Conservation (phyloP, 2,797 vertebrate species). For the Melanotaenia nigrans region DNA sequence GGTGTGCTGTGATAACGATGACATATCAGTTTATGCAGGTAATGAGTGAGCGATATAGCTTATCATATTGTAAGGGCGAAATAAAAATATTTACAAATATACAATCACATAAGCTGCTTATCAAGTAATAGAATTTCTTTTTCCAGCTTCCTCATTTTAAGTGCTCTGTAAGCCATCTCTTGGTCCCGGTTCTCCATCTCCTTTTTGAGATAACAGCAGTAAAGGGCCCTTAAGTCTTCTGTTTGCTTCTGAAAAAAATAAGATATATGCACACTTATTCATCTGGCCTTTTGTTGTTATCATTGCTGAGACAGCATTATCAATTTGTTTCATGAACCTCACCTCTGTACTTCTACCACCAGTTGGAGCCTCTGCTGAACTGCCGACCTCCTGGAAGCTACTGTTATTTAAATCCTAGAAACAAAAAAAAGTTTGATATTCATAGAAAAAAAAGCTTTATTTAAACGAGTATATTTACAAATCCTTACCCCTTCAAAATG, state of each 20-base stretch:
- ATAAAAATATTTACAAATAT: not conserved
- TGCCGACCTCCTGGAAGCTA: constrained; percentile 43
- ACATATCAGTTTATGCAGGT: not conserved
- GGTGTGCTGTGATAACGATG: not conserved
- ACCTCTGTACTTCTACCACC: constrained; percentile 46
- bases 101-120: constrained; percentile 67
- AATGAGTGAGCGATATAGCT: not conserved
- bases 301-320: no score
- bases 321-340: constrained; percentile 4
- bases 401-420: constrained; percentile 46
- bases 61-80: constrained; percentile 3
- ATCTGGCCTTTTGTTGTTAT: not conserved
- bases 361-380: not conserved
- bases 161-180: constrained; percentile 73
- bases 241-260: constrained; percentile 48
- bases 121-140: constrained; percentile 73
- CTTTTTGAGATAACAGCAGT: constrained; percentile 72
- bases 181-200: constrained; percentile 76
- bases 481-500: constrained; percentile 60
- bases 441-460: accelerated
- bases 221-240: constrained; percentile 63
- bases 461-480: not conserved
- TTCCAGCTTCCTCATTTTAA: constrained; percentile 77
- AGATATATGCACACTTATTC: not conserved
- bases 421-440: not conserved